Conservation (phyloP, 2,888 invertebrate genomes). For the Spisula solida region DNA sequence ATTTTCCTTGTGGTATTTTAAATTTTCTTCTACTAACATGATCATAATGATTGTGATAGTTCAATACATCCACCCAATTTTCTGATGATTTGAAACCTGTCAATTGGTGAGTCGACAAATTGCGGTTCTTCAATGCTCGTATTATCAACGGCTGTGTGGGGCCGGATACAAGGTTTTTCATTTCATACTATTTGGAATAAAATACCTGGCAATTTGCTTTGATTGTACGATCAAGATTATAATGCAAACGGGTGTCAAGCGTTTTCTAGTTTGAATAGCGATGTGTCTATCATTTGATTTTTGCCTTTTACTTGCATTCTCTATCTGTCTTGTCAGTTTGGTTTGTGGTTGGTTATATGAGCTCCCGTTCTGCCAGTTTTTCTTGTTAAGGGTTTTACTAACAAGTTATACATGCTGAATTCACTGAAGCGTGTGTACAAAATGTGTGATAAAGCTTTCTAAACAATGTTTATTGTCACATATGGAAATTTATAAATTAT, state of each 20-base stretch:
- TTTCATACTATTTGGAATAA: slow-evolving; percentile 1
- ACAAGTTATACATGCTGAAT: background rate
- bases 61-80: background rate
- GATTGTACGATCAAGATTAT: background rate
- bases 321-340: too few relatives aligned
- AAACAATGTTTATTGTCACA: background rate
- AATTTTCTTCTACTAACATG: too few relatives aligned
- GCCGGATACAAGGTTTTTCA: background rate
- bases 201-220: slow-evolving; percentile 14
- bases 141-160: background rate
- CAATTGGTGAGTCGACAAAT: background rate
- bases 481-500: slow-evolving; percentile 6
- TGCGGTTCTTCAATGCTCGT: background rate
- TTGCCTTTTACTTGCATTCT: background rate
- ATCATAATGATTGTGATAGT: background rate
- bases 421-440: background rate
- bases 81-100: background rate
- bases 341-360: background rate
- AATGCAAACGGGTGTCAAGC: background rate
- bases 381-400: background rate
- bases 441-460: background rate
- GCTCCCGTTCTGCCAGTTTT: slow-evolving; percentile 11
- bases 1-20: too few relatives aligned
- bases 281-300: background rate
- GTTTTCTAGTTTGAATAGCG: background rate